Base-by-base conservation (phyloP, 2,888 invertebrate genomes). In the Netelia melanura region DNA sequence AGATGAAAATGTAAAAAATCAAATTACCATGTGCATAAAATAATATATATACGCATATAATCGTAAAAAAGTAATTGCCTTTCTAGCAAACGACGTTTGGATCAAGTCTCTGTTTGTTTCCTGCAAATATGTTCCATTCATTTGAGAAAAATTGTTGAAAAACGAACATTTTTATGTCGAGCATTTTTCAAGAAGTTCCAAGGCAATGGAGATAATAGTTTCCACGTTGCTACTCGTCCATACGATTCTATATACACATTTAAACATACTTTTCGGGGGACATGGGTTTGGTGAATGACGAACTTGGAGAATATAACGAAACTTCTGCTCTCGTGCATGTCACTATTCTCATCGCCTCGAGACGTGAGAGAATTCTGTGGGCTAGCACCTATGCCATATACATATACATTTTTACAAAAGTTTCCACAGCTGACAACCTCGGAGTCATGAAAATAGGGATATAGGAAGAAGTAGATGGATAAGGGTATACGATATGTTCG, bases 361-460 rank as follows among this genome's bases (percentile, higher is more conserved):
- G 56, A 48, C 65, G 43, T 64, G 30, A 58, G 70, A 61, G 62
- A 71, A 56, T 71, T 61, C 25, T 6, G 44, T 76, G 52, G 30
- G 14, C 44, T 30, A 43, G 30, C 44, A 10, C 21, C 11, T 17
- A 21, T 48, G 38, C 64, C 38, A 74, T 67, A 44, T 64, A 68
- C 25, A 54, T 44, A 38, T 38, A 38, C 43, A 43, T 65, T 72
- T 74, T 80, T 65, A 48, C 48, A 21, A 67, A 80, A 81, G 76
- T 77, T 84, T 76, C 25, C 25, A 64, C 30, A 52, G 25, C 67
- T 71, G 80, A n/a, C 76, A 76, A 72, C 43, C 78, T 43, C 61
- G 21, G 64, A 52, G 65, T 61, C 38, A 71, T 48, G 58, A 80
- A 84, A 80, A 80, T 52, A 79, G 52, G 64, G 70, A 70, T 62